Percentiles rank a stretch among this genome's conserved stretches.
Evolutionary conservation across 2,888 invertebrate species (phyloP).

Genomic region (Erebia epiphron): DNA sequence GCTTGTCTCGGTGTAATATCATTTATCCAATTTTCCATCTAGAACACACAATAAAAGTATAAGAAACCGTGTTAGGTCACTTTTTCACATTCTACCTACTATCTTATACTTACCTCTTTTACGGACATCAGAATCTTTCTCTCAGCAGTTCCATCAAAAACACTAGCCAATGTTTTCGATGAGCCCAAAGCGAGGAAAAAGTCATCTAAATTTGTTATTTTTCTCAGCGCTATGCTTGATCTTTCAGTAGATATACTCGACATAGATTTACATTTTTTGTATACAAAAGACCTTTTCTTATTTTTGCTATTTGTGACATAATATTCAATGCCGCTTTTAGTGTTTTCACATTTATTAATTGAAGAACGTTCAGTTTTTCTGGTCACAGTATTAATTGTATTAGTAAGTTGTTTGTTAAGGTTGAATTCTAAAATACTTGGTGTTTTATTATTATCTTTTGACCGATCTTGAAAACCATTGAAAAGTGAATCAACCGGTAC

Average conservation of each 20-base stretch:
- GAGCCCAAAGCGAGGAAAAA: constrained; percentile 66
- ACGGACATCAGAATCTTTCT: constrained; percentile 60
- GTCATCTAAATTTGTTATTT: constrained; percentile 65
- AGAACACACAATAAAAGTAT: constrained; percentile 19
- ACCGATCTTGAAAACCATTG: constrained; percentile 5
- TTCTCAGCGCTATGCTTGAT: constrained; percentile 51
- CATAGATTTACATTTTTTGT: constrained; percentile 65
- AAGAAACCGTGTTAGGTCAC: neutral
- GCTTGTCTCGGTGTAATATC: constrained; percentile 68
- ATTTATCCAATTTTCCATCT: constrained; percentile 69
- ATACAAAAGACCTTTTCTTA: constrained; percentile 49
- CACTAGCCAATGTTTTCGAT: constrained; percentile 52
- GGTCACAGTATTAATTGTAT: neutral
- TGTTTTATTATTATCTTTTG: neutral
- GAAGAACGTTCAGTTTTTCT: neutral
- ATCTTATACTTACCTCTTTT: constrained; percentile 52
- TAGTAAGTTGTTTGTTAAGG: neutral
- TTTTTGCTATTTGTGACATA: constrained; percentile 24
- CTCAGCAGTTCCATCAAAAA: constrained; percentile 55
- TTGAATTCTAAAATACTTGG: neutral
- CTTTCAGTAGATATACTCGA: constrained; percentile 52
- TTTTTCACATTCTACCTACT: neutral
- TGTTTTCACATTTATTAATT: constrained; percentile 18
- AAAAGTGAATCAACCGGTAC: constrained; percentile 15
- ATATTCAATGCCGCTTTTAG: constrained; percentile 24